Evolutionary conservation across 2,113 vertebrate species (phyloP).

Genomic region (Dolichallabes microphthalmus): DNA sequence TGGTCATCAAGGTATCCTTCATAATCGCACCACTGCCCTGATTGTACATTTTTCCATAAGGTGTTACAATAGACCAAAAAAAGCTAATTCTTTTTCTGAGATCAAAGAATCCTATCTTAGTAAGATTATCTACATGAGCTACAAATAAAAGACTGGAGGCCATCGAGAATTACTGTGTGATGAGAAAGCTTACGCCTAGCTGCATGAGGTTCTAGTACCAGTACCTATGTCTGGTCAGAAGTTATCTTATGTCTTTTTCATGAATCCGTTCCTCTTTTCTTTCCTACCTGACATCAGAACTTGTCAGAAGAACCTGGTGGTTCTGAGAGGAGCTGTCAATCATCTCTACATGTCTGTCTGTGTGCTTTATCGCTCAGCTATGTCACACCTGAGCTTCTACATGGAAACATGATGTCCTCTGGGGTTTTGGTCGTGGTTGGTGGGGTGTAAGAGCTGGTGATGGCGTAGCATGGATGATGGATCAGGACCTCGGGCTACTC

Average conservation of each 20-base stretch:
- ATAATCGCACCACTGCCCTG: not conserved
- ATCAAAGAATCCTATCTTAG: no score
- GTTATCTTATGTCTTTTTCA: not conserved
- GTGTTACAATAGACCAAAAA: no score
- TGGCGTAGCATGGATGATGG: not conserved
- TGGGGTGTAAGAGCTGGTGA: not conserved
- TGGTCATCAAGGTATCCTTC: not conserved
- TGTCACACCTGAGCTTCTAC: not conserved
- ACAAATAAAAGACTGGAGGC: no score
- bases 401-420: not conserved
- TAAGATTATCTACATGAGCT: no score
- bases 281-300: not conserved
- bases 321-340: slow-evolving; percentile 10
- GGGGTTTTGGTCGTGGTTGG: not conserved
- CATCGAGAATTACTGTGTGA: no score
- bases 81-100: no score
- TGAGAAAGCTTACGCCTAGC: no score
- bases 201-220: no score
- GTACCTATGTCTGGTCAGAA: no score
- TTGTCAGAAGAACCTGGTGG: not conserved
- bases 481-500: not conserved
- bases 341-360: not conserved
- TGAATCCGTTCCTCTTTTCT: not conserved
- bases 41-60: no score
- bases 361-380: not conserved